Base-by-base conservation (phyloP, 2,888 invertebrate species). In the Tachina lurida region DNA sequence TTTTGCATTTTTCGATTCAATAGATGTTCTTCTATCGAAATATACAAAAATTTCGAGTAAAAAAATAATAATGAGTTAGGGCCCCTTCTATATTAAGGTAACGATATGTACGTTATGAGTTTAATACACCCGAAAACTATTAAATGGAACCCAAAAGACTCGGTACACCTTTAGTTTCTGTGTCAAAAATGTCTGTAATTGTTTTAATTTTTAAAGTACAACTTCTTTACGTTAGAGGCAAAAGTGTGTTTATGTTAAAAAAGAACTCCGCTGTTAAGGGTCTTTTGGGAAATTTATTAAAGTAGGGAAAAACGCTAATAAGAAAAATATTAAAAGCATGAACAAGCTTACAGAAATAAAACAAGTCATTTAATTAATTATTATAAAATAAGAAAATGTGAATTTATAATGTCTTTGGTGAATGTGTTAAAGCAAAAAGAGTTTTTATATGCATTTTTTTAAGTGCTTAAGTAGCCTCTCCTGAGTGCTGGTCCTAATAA, bases 231-330 rank as follows among this genome's bases (percentile, higher is more conserved):
- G 63, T 82, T 78, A 47, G 80, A 74, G 78, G 54, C n/a, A n/a
- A n/a, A 68, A 82, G 9, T 58, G 41, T 68, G 17, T 68, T 43
- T 60, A 13, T 49, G 43, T n/a, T 22, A 74, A 56, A 49, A 47
- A 77, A 60, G 56, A 41, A 49, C 47, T 47, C 60, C 47, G 60
- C 17, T 49, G 45, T 19, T 58, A 41, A 17, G 41, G 19, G 22
- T 76, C 86, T 79, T 54, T 1, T 22, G 86, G 86, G 86, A 86
- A 86, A 86, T 86, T 79, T 76, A 60, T 17, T 79, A 73, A 73
- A 86, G 83, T 86, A 71, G 45, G 13, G 65, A 54, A 52, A 52
- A 73, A 22, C 31, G n/a, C n/a, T 15, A n/a, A 4, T 2, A 10
- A 43, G 3, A 43, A 31, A 17, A 39, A 45, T 22, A 7, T 17